Conservation (phyloP, 2,888 invertebrate species). For the Ectobius pallidus region DNA sequence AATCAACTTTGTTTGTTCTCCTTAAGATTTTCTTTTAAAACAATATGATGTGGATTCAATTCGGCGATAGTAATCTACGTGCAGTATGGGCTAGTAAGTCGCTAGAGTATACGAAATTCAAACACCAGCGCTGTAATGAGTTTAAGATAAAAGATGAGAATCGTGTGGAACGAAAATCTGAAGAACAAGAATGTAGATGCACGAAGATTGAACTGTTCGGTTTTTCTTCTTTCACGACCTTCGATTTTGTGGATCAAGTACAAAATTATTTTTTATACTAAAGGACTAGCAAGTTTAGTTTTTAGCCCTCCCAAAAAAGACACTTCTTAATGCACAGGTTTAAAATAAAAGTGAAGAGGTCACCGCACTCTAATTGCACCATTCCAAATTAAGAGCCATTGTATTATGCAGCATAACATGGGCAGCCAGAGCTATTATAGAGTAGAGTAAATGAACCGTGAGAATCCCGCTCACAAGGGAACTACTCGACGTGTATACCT, state of each 20-base stretch:
- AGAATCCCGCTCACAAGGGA: background rate
- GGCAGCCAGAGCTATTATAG: background rate
- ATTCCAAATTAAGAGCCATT: conserved; percentile 14
- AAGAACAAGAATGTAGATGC: background rate
- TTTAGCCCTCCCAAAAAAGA: background rate
- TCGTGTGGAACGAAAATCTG: conserved; percentile 26
- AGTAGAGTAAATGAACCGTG: conserved; percentile 10
- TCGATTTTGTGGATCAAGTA: conserved; percentile 6
- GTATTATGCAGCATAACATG: conserved; percentile 13
- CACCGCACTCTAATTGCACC: background rate
- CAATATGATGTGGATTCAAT: background rate
- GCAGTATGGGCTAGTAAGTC: background rate
- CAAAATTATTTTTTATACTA: background rate
- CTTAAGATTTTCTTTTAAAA: background rate
- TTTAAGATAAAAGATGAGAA: background rate
- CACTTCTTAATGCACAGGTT: background rate
- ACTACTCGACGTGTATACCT: too few species aligned
- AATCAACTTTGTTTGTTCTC: too few species aligned
- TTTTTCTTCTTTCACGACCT: background rate
- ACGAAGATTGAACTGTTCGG: conserved; percentile 18
- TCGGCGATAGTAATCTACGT: background rate
- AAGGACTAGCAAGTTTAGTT: background rate
- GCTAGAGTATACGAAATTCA: background rate
- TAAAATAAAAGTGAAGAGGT: background rate
- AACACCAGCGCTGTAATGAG: background rate